Conservation (phyloP, 2,888 invertebrate species). For the Eupithecia centaureata region DNA sequence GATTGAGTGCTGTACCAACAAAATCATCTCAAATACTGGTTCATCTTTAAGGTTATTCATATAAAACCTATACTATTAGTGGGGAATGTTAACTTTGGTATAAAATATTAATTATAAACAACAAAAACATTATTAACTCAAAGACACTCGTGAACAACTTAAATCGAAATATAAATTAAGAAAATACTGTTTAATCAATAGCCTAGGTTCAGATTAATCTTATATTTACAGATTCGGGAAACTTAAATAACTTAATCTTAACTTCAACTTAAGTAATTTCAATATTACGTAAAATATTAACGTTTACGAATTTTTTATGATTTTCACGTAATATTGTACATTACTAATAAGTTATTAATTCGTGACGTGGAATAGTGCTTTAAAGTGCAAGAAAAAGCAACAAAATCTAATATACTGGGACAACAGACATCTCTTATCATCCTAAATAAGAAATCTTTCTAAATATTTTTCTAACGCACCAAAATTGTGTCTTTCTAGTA, state of each 20-base stretch:
- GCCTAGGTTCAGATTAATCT: constrained; percentile 67
- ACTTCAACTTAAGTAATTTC: constrained; percentile 41
- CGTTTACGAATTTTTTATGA: not conserved
- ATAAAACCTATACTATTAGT: constrained; percentile 80
- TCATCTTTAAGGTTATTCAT: constrained; percentile 46
- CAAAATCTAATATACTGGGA: constrained; percentile 46
- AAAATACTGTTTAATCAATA: constrained; percentile 80
- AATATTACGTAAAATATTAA: constrained; percentile 30
- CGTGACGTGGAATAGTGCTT: constrained; percentile 11
- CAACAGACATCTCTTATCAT: constrained; percentile 20
- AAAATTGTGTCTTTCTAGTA: constrained; percentile 62
- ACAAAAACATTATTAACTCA: constrained; percentile 79
- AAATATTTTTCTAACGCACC: constrained; percentile 64
- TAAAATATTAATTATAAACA: constrained; percentile 84
- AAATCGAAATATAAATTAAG: constrained; percentile 80
- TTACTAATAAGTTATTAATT: constrained; percentile 1
- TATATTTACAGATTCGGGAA: constrained; percentile 79
- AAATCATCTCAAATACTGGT: constrained; percentile 59
- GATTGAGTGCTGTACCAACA: constrained; percentile 64
- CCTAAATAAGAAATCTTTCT: constrained; percentile 34
- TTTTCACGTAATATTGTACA: constrained; percentile 12
- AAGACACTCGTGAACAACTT: constrained; percentile 78
- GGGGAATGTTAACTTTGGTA: constrained; percentile 91
- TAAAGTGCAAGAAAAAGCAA: constrained; percentile 11
- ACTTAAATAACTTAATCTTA: constrained; percentile 55